A percentile compares a stretch with the other conserved stretches of the same genome.
Evolutionary conservation across 1,140 invertebrate species (phyloP).

Genomic region (Solen grandis): DNA sequence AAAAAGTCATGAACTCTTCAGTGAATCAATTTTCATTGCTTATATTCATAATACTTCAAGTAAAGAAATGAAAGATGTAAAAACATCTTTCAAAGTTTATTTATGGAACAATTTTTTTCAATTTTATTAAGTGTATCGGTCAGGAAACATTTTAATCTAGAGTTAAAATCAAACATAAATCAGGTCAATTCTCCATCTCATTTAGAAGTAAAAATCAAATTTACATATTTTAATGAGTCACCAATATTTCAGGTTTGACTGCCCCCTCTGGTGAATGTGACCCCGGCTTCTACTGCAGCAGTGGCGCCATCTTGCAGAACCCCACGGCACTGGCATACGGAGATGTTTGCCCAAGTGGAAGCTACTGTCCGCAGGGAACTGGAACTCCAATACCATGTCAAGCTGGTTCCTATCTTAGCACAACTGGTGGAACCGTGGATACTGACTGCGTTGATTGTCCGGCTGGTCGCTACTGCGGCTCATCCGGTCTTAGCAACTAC

Average conservation of each 20-base stretch:
- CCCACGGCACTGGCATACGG: conserved; percentile 72
- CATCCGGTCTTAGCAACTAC: conserved; percentile 67
- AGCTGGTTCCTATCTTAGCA: conserved; percentile 71
- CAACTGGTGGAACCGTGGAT: conserved; percentile 54
- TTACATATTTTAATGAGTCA: too few relatives aligned
- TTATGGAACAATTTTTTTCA: too few relatives aligned
- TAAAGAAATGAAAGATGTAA: too few relatives aligned
- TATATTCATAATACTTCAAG: too few relatives aligned
- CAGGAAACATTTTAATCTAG: too few relatives aligned
- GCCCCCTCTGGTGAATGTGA: conserved; percentile 69
- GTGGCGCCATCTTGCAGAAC: conserved; percentile 66
- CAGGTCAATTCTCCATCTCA: too few relatives aligned
- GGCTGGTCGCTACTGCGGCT: conserved; percentile 74
- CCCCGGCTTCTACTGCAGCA: conserved; percentile 73
- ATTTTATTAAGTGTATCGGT: too few relatives aligned
- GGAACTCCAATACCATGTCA: conserved; percentile 73
- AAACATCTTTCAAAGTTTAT: too few relatives aligned
- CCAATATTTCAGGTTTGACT: conserved; percentile 68
- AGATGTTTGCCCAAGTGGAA: conserved; percentile 73
- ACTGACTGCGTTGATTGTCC: conserved; percentile 75
- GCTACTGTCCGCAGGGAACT: conserved; percentile 75
- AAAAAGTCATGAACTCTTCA: too few relatives aligned
- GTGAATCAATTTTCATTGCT: too few relatives aligned
- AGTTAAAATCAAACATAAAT: too few relatives aligned
- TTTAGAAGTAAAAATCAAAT: too few relatives aligned